phyloP scores from a whole-genome alignment of 2,113 vertebrate genomes.

The Austrofundulus limnaeus region DNA sequence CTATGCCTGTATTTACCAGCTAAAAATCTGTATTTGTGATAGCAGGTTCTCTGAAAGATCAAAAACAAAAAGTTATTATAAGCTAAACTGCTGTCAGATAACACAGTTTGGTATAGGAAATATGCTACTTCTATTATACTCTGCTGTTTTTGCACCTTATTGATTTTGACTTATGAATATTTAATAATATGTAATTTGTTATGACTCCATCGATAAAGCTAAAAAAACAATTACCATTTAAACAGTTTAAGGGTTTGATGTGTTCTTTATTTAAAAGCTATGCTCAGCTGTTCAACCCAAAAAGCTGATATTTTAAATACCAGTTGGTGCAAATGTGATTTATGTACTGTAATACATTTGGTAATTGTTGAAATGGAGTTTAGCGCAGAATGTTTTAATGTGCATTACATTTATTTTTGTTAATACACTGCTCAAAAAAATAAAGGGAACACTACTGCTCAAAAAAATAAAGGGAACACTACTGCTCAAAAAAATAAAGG shows the following conservation, averaged over 20 bases:
- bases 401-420: no score
- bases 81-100: conserved; percentile 11
- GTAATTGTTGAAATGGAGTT: background rate
- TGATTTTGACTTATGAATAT: conserved; percentile 5
- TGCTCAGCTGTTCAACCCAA: no score
- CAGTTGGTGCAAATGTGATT: background rate
- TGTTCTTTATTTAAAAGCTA: background rate
- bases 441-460: no score
- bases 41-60: background rate
- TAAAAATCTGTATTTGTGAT: background rate
- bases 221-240: background rate
- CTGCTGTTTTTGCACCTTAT: background rate
- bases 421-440: no score
- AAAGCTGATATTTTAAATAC: no score
- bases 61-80: background rate
- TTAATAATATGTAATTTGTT: conserved; percentile 5
- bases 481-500: no score
- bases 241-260: background rate
- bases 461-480: no score
- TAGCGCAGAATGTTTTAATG: background rate
- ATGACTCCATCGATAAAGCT: background rate
- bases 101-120: background rate
- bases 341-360: background rate
- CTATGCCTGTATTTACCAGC: background rate
- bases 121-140: background rate